Conservation (phyloP, 1,140 invertebrate genomes). For the Pseudoatta argentina region DNA sequence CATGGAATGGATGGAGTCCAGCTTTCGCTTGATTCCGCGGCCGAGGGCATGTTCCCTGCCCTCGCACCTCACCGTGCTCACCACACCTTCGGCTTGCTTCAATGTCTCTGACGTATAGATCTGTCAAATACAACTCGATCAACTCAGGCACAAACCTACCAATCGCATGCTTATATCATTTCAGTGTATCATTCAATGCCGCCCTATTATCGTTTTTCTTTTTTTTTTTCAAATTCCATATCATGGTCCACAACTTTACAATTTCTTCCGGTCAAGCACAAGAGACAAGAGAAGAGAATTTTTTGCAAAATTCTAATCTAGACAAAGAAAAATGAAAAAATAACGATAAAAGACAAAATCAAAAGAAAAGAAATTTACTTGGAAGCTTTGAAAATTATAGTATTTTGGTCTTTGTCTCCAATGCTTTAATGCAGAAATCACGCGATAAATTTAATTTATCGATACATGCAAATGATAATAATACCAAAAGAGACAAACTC, state of each 20-base stretch:
- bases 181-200: conserved; percentile 65
- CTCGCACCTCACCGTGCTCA: conserved; percentile 86
- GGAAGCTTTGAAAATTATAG: background rate
- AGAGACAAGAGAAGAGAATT: conserved; percentile 51
- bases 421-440: conserved; percentile 58
- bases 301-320: conserved; percentile 26
- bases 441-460: conserved; percentile 57
- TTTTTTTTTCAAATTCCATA: conserved; percentile 28
- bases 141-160: conserved; percentile 85
- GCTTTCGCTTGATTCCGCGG: conserved; percentile 86
- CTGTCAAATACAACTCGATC: conserved; percentile 87
- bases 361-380: background rate
- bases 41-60: conserved; percentile 84
- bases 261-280: conserved; percentile 61
- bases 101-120: conserved; percentile 85
- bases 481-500: conserved; percentile 73
- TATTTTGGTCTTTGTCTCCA: conserved; percentile 44
- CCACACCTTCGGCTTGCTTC: conserved; percentile 86
- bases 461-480: conserved; percentile 73
- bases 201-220: conserved; percentile 23
- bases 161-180: conserved; percentile 82
- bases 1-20: conserved; percentile 86
- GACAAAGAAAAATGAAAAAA: background rate
- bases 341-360: conserved; percentile 10
- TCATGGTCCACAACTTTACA: conserved; percentile 20